Base-by-base conservation (phyloP, 2,888 invertebrate genomes). In the Lasioglossum villosulum region DNA sequence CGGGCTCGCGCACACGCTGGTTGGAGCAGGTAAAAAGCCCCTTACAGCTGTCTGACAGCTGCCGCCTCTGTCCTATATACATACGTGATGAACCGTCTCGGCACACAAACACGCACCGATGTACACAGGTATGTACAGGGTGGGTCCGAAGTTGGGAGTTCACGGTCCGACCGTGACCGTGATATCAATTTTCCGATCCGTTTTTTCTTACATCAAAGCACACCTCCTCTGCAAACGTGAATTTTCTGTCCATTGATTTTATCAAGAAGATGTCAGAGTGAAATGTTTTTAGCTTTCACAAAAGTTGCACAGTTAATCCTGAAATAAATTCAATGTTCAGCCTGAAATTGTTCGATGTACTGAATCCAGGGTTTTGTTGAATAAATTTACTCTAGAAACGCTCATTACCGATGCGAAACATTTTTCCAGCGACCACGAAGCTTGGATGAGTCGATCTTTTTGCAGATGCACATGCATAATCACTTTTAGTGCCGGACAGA, bases 21-120 rank as follows among this genome's bases (percentile, higher is more conserved):
- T 92, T 90, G 92, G 86, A 92, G 93, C 94, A 94, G 95, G 95
- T 95, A 95, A 95, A 95, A 95, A 94, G 94, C 94, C 93, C 93
- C 93, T 92, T 94, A 94, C 95, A 95, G 95, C 95, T 95, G 95
- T 95, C 95, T 88, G 94, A 94, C 95, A 95, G 95, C 95, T 95
- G 95, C 95, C 93, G 94, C 91, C 93, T 93, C 93, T 95, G 95
- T 95, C 95, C 95, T 94, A 94, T 92, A 95, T 94, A 94, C 94
- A 94, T 94, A 92, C 92, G 89, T 90, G 93, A 94, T 94, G 93
- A 93, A 93, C 92, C 92, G 87, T 90, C 90, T 89, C 90, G 87
- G 81, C 74, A n/a, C 71, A 63, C 56, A 71, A 59, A 68, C 66
- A 56, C 68, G 71, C 16, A 30, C 59, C 70, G 37, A 48, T 12